Evolutionary conservation across 2,888 invertebrate genomes (phyloP).

Genomic region (Petrolisthes manimaculis): DNA sequence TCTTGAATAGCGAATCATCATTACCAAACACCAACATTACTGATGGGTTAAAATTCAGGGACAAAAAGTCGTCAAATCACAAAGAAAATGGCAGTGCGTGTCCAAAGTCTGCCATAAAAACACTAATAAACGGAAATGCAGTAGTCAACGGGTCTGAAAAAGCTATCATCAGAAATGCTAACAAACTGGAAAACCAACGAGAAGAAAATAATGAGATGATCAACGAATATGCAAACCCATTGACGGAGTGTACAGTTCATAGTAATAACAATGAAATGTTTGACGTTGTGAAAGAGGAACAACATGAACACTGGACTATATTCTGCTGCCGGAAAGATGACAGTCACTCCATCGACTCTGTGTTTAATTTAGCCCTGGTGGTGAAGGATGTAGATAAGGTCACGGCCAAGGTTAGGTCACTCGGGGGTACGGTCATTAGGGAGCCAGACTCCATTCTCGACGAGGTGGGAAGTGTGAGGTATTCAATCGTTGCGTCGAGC

Average conservation of each 20-base stretch:
- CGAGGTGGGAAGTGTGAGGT: slow-evolving; percentile 68
- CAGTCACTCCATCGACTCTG: slow-evolving; percentile 68
- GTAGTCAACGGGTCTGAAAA: too few relatives aligned
- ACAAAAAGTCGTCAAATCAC: not conserved
- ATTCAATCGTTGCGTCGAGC: slow-evolving; percentile 70
- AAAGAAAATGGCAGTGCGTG: not conserved
- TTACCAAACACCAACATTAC: not conserved
- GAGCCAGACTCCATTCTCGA: slow-evolving; percentile 67
- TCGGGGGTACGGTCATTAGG: slow-evolving; percentile 68
- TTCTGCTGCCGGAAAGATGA: slow-evolving; percentile 65
- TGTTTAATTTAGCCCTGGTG: slow-evolving; percentile 71
- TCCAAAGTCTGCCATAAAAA: not conserved
- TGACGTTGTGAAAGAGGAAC: not conserved
- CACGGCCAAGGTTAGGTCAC: slow-evolving; percentile 66
- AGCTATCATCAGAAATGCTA: too few relatives aligned
- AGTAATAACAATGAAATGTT: not conserved
- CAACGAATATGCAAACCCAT: not conserved
- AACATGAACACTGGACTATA: slow-evolving; percentile 62
- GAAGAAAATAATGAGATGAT: not conserved
- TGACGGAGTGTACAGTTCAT: not conserved
- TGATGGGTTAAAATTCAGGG: not conserved
- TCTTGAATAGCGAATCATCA: not conserved
- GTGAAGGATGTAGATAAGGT: slow-evolving; percentile 69
- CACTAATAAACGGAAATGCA: not conserved
- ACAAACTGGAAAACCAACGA: not conserved